Percentiles rank a stretch among this genome's conserved stretches.
phyloP scores from a whole-genome alignment of 2,888 invertebrate species.

The Hyppa rectilinea region DNA sequence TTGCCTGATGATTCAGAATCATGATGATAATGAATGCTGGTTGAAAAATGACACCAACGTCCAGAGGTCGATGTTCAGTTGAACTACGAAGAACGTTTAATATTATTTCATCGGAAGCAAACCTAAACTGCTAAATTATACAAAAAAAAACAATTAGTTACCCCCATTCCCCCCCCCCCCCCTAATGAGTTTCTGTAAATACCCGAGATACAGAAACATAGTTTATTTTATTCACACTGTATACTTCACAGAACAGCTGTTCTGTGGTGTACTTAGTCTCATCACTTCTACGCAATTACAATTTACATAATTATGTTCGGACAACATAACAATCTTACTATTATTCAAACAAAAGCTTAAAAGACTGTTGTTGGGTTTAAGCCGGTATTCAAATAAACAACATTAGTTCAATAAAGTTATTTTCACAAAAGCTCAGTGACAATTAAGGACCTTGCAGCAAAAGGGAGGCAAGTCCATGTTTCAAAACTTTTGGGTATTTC shows the following conservation, averaged over 20 bases:
- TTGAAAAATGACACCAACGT: neutral
- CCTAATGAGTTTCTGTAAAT: neutral
- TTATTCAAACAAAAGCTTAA: neutral
- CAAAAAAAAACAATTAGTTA: neutral
- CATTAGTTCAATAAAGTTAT: neutral
- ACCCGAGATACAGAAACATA: no score
- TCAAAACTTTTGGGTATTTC: neutral
- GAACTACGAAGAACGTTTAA: neutral
- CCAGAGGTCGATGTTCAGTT: neutral
- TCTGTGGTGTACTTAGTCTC: no score
- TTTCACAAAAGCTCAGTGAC: neutral
- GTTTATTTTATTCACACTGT: neutral
- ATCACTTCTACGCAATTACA: neutral
- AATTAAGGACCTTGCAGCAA: neutral
- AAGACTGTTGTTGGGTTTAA: neutral
- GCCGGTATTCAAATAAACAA: neutral
- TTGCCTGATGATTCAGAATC: slow-evolving; percentile 20
- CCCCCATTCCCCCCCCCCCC: neutral
- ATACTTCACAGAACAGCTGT: no score
- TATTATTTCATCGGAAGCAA: neutral
- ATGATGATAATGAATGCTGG: neutral
- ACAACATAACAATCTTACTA: neutral
- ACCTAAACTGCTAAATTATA: neutral
- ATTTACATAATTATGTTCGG: neutral
- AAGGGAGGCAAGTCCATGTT: neutral